Evolutionary conservation across 2,888 invertebrate genomes (phyloP).

Genomic region (Apantesis nais): DNA sequence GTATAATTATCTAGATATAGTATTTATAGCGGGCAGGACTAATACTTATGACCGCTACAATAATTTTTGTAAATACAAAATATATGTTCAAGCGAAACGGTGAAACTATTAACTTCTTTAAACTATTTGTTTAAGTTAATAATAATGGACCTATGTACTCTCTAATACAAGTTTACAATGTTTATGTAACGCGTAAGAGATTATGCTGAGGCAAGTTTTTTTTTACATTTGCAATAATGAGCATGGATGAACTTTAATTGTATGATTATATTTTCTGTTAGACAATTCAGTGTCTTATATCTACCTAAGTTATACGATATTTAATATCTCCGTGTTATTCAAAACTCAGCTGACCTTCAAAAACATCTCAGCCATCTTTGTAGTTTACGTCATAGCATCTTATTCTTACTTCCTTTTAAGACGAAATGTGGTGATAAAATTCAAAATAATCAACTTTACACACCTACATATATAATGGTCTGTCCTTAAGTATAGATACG

Average conservation of each 20-base stretch:
- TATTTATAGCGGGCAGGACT: too few species aligned
- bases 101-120: background rate
- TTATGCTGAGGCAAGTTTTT: background rate
- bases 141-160: background rate
- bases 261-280: background rate
- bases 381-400: conserved; percentile 1
- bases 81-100: too few species aligned
- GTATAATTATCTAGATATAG: too few species aligned
- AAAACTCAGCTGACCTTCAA: conserved; percentile 13
- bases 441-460: conserved; percentile 17
- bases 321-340: background rate
- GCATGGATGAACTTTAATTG: background rate
- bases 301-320: background rate
- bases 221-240: background rate
- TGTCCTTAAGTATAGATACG: conserved; percentile 48
- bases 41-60: too few species aligned
- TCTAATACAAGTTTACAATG: background rate
- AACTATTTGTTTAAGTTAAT: background rate
- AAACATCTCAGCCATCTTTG: conserved; percentile 3
- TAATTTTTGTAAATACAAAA: too few species aligned
- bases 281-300: background rate
- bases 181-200: background rate
- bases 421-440: conserved; percentile 19
- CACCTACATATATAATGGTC: conserved; percentile 11
- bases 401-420: conserved; percentile 8